Base-by-base conservation (phyloP, 1,140 invertebrate genomes). In the Danaus melanippus region DNA sequence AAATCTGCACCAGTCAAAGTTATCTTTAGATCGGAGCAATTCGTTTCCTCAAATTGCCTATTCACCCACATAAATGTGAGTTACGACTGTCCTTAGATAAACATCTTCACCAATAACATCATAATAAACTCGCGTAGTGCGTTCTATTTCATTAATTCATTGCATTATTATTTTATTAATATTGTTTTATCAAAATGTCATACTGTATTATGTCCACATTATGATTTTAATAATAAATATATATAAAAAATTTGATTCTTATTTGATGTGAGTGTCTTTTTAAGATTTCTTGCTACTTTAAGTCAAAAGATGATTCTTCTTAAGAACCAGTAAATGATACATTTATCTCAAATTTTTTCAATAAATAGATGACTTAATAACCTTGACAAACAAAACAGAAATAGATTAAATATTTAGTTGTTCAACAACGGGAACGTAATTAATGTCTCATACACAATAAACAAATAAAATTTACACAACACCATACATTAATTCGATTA, bases 21-120 rank as follows among this genome's bases (percentile, higher is more conserved):
- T 77, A 80, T 76, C 73, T 71, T 52, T 64, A 70, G 64, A 80
- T 75, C 69, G 55, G 57, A 55, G 74, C 74, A 71, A 80, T 78
- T 71, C 64, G 67, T 77, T 72, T 58, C 71, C 66, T 54, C 64
- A 80, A 80, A 80, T 78, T 80, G 74, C 71, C 75, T 69, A 78
- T 80, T 78, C 69, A 78, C 76, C 68, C 66, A 69, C 66, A 76
- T 74, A 77, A 80, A 67, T 53, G 63, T 76, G 68, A 76, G 64
- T 74, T 80, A 80, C 75, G 69, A 48, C 58, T 56, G 56, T 60
- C 62, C 58, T 56, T 54, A 71, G 70, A 75, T 76, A 76, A 78
- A 75, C 68, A 76, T 70, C 64, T 60, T 55, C 40, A 51, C 60
- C 54, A 51, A 47, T 59, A 59, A 59, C 51, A 53, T 41, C 42